Percentiles rank a stretch among this genome's conserved stretches.
phyloP scores from a whole-genome alignment of 2,113 vertebrate genomes.

The Uria aalge region DNA sequence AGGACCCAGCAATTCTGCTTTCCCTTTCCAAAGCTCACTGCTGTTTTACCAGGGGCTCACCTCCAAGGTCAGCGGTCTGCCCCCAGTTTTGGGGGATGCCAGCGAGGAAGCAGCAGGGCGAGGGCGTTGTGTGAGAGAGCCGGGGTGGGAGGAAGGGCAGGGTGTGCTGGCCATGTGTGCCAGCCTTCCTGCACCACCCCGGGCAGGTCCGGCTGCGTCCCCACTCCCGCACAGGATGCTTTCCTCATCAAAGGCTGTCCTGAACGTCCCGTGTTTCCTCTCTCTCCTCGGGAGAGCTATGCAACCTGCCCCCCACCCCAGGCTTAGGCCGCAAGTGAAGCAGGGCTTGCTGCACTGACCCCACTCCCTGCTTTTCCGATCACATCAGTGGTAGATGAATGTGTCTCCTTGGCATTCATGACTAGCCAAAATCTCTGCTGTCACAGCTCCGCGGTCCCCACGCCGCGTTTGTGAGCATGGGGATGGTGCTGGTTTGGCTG shows the following conservation, averaged over 20 bases:
- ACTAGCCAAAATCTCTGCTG: neutral
- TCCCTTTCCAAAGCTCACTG: neutral
- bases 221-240: neutral
- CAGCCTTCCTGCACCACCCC: conserved; percentile 5
- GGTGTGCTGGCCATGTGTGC: neutral
- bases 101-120: neutral
- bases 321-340: neutral
- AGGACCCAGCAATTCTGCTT: neutral
- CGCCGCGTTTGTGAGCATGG: fast-evolving
- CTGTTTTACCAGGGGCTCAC: neutral
- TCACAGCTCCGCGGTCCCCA: fast-evolving
- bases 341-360: neutral
- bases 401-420: fast-evolving
- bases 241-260: neutral
- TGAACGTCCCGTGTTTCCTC: neutral
- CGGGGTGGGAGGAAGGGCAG: neutral
- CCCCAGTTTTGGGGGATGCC: neutral
- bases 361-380: neutral
- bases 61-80: fast-evolving
- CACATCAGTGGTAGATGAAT: neutral
- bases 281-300: neutral
- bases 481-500: neutral
- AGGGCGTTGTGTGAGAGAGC: neutral
- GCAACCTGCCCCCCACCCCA: neutral
- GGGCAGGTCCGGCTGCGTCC: neutral